Base-by-base conservation (phyloP, 2,113 vertebrate genomes). In the Nycticryphes semicollaris region DNA sequence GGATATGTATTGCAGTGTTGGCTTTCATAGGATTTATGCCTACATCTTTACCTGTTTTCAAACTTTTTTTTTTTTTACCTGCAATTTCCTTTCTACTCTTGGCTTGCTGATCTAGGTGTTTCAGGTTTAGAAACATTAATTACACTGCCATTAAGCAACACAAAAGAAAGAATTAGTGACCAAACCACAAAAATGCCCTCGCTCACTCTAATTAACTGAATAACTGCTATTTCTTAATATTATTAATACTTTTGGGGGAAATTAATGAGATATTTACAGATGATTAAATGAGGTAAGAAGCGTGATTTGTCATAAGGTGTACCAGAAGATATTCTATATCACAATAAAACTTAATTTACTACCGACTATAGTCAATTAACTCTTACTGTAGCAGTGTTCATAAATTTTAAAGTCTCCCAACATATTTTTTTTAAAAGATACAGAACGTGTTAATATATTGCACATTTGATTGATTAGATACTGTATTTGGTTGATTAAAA, bases 331-430 rank as follows among this genome's bases (percentile, higher is more conserved):
- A 24, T 27, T 87, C n/a, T 73, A n/a, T 54, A 57, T 50, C 12
- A 76, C 17, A 96, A 87, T 89, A 89, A 93, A 95, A 89, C 84
- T 81, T 68, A 13, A 79, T 79, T 95, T 57, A 22, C 67, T 59
- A 20, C 15, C 59, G 10, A 54, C 15, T 63, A 6, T 39, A 72
- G 21, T 67, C 35, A 39, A 48, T 63, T 47, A 28, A 83, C 62
- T 92, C 56, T 87, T 94, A 86, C 41, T 83, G 22, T 75, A 86
- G 37, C 39, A 72, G 27, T 51, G 27, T 51, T 90, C 48, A 87
- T 91, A 47, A 87, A 3, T 95, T 87, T 89, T 81, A 41, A 75
- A 62, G 67, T 21, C 45, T 83, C 9, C 22, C 37, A 63, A 8
- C 31, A 27, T 45, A 18, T 39, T 39, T 39, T 45, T 45, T 45